Conservation (phyloP, 2,888 invertebrate genomes). For the Lydus trimaculatus region DNA sequence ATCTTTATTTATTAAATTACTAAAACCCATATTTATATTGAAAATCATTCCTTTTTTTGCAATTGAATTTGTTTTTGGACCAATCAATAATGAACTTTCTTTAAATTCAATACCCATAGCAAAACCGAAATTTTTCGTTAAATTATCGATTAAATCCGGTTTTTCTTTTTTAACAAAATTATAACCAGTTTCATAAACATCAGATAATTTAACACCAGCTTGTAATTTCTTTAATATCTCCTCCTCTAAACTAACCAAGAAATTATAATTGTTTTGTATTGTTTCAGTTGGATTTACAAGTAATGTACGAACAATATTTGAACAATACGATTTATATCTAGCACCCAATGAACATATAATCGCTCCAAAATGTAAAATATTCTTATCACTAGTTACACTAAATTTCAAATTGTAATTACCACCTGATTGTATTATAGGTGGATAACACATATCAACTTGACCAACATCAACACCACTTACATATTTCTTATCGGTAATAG, state of each 20-base stretch:
- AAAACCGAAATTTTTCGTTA: conserved; percentile 96
- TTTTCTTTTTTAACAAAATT: conserved; percentile 86
- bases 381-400: conserved; percentile 94
- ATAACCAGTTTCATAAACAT: conserved; percentile 86
- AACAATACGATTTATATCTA: conserved; percentile 97
- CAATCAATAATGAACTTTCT: conserved; percentile 91
- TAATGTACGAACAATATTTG: conserved; percentile 95
- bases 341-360: conserved; percentile 95
- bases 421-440: conserved; percentile 98
- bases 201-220: conserved; percentile 82
- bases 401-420: conserved; percentile 96
- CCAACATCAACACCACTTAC: conserved; percentile 88
- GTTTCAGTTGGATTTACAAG: conserved; percentile 90
- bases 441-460: conserved; percentile 97
- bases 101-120: conserved; percentile 98
- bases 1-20: conserved; percentile 82
- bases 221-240: conserved; percentile 85
- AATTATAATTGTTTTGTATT: conserved; percentile 89
- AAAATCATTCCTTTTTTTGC: conserved; percentile 96
- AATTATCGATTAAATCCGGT: conserved; percentile 82
- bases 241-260: conserved; percentile 87
- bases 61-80: conserved; percentile 82
- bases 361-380: conserved; percentile 92
- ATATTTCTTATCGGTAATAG: conserved; percentile 95
- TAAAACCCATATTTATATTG: conserved; percentile 92